Percentiles rank a stretch among this genome's conserved stretches.
phyloP scores from a whole-genome alignment of 30 jellyfish, hydroid and myxozoan genomes.

The Haliclystus octoradiatus region DNA sequence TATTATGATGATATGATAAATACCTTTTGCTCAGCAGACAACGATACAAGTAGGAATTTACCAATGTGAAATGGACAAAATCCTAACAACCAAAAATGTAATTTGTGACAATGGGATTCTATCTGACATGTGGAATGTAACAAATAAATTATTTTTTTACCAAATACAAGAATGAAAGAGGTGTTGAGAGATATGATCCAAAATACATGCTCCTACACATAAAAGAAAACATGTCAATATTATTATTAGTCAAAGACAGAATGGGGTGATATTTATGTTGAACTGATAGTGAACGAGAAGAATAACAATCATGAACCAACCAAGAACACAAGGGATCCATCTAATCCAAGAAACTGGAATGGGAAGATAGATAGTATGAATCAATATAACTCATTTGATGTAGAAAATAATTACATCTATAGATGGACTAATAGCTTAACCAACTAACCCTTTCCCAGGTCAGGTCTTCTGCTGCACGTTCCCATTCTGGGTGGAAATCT shows the following conservation, averaged over 20 bases:
- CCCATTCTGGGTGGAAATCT: conserved; percentile 84
- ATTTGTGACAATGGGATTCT: too few relatives aligned
- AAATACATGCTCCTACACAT: conserved; percentile 82
- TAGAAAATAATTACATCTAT: not conserved
- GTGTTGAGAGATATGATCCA: conserved; percentile 95
- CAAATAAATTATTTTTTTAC: conserved; percentile 7
- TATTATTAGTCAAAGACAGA: too few relatives aligned
- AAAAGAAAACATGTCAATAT: not conserved
- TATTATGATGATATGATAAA: not conserved
- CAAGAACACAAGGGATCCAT: conserved; percentile 91
- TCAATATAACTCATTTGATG: too few relatives aligned
- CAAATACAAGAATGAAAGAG: conserved; percentile 76
- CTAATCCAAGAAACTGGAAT: conserved; percentile 94
- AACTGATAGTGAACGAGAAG: too few relatives aligned
- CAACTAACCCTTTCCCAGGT: conserved; percentile 89
- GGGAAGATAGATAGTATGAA: too few relatives aligned
- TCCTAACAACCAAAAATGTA: too few relatives aligned
- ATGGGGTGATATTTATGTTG: too few relatives aligned
- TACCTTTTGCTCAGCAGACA: conserved; percentile 40
- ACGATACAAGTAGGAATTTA: conserved; percentile 24
- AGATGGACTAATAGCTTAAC: not conserved
- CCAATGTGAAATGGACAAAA: conserved; percentile 93
- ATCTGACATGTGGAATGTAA: too few relatives aligned
- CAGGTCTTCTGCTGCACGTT: conserved; percentile 90
- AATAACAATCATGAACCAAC: conserved; percentile 31